Conservation (phyloP, 2,888 invertebrate species). For the Harpalus rubripes region DNA sequence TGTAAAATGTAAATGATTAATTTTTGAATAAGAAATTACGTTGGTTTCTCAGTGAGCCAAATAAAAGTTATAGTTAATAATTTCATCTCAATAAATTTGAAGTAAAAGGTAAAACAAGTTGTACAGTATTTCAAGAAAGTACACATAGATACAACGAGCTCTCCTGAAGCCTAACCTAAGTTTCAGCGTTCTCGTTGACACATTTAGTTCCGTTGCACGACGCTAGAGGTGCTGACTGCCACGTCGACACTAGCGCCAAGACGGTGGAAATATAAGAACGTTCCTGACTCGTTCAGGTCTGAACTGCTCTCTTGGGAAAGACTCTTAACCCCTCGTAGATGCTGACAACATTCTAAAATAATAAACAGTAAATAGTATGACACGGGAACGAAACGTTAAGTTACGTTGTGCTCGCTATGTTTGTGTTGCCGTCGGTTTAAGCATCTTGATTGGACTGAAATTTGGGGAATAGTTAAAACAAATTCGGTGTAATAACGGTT, state of each 20-base stretch:
- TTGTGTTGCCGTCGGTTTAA: conserved; percentile 32
- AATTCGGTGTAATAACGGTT: conserved; percentile 39
- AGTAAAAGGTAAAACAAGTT: conserved; percentile 23
- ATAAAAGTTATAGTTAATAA: neutral
- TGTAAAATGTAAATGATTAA: too few species aligned
- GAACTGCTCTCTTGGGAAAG: conserved; percentile 55
- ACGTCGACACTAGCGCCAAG: conserved; percentile 53
- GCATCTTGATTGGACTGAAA: conserved; percentile 49
- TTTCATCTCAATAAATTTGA: conserved; percentile 11
- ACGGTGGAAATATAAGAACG: conserved; percentile 58
- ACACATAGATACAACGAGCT: conserved; percentile 32
- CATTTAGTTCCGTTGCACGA: conserved; percentile 51
- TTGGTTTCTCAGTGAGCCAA: too few species aligned
- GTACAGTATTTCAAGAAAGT: conserved; percentile 24
- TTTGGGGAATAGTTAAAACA: conserved; percentile 34
- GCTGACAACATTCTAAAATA: conserved; percentile 64
- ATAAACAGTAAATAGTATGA: conserved; percentile 63
- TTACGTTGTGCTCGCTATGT: conserved; percentile 44
- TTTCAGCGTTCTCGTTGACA: conserved; percentile 34
- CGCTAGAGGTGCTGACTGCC: conserved; percentile 56
- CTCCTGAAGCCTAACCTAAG: conserved; percentile 34
- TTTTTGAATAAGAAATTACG: too few species aligned
- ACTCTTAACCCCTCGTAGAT: conserved; percentile 59
- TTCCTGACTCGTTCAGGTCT: conserved; percentile 52
- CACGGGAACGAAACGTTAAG: conserved; percentile 50